Conservation (phyloP, 2,113 vertebrate genomes). For the Gymnocephalus cernua region DNA sequence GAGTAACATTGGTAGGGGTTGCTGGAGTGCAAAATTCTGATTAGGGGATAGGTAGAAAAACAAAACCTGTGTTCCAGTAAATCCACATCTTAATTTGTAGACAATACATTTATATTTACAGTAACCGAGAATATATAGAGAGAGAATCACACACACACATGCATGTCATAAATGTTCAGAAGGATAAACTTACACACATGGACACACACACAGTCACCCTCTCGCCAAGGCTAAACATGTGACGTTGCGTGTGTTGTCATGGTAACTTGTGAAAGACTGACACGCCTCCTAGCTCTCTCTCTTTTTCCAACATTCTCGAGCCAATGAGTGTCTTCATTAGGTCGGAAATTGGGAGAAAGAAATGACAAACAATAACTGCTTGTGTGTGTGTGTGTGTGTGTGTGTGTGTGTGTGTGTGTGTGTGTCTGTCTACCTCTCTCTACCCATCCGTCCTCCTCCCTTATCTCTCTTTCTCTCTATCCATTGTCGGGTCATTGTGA, state of each 20-base stretch:
- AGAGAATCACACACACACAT: no score
- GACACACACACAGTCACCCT: not conserved
- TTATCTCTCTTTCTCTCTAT: slow-evolving; percentile 48
- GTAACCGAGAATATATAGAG: no score
- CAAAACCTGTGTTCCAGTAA: no score
- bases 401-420: slow-evolving; percentile 8
- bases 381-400: slow-evolving; percentile 14
- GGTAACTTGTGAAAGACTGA: slow-evolving; percentile 34
- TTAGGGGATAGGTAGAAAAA: no score
- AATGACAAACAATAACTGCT: slow-evolving; percentile 38
- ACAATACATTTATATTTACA: no score
- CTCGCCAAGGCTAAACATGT: slow-evolving; percentile 30
- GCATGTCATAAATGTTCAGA: slow-evolving; percentile 5
- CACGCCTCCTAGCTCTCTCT: not conserved
- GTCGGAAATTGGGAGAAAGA: slow-evolving; percentile 21
- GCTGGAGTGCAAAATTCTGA: no score
- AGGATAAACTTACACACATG: not conserved
- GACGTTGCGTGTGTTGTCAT: slow-evolving; percentile 49
- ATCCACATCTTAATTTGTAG: no score
- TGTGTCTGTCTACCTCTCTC: slow-evolving; percentile 20
- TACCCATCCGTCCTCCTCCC: slow-evolving; percentile 26
- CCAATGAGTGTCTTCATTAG: slow-evolving; percentile 51
- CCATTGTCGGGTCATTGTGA: slow-evolving; percentile 55
- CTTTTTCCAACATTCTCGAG: not conserved
- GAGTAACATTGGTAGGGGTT: no score